These are phyloP conservation scores for Sarotherodon lohbergeri DNA, from an alignment of 2,113 vertebrate genomes.

Conservation along the genomic window DNA sequence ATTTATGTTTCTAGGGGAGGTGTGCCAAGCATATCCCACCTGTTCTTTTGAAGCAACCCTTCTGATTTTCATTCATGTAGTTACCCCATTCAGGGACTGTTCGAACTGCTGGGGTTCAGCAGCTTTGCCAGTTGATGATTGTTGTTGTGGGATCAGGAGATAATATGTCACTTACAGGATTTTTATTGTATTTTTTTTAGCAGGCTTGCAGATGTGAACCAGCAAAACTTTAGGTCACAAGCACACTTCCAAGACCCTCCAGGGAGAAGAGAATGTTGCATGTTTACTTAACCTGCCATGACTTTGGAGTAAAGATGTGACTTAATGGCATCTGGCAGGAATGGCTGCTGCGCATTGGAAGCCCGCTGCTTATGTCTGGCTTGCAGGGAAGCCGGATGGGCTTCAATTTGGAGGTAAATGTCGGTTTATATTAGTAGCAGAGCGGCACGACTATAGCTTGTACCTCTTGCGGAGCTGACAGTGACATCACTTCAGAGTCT, in stretches of 20 bases:
- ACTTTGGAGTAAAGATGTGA: conserved; percentile 30
- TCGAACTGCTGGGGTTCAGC: not conserved
- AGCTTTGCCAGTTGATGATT: not conserved
- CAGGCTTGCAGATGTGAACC: not conserved
- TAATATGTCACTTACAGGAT: not conserved
- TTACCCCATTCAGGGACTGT: not conserved
- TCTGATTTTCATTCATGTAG: not conserved
- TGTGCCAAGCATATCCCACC: not conserved
- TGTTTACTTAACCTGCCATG: conserved; percentile 3
- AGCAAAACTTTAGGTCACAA: not conserved
- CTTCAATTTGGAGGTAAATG: conserved; percentile 5
- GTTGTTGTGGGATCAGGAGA: not conserved
- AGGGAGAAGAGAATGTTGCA: not conserved
- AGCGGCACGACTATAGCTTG: not conserved
- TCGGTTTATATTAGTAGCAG: conserved; percentile 21
- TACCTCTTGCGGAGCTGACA: not conserved
- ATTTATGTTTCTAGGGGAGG: not conserved
- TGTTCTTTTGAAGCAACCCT: not conserved
- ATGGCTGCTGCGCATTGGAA: conserved; percentile 21
- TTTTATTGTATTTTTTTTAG: not conserved
- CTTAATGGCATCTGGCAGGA: conserved; percentile 46
- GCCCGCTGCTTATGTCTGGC: conserved; percentile 15
- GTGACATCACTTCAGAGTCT: conserved; percentile 25
- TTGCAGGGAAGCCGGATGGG: not conserved
- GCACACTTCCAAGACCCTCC: not conserved